Conservation (phyloP, 2,888 invertebrate species). For the Megaustenia siamemsis region DNA sequence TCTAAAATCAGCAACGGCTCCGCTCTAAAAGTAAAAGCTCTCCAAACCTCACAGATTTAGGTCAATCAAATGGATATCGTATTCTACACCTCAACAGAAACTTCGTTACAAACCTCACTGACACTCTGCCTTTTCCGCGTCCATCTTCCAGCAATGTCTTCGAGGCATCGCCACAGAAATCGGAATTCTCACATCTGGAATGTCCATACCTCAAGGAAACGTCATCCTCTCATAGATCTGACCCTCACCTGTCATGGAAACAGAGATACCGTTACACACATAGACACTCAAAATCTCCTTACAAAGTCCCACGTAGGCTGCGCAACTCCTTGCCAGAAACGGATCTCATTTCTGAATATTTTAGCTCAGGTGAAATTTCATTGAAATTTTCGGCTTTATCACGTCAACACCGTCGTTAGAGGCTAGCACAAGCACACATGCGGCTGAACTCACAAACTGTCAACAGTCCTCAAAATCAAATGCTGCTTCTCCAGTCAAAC, state of each 20-base stretch:
- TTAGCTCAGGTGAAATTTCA: conserved; percentile 19
- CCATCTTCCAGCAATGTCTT: not conserved
- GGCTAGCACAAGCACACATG: not conserved
- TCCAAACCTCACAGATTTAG: conserved; percentile 45
- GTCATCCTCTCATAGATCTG: conserved; percentile 1
- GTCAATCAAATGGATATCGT: conserved; percentile 31
- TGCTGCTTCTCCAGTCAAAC: conserved; percentile 45
- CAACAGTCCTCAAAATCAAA: conserved; percentile 39
- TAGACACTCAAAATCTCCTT: conserved; percentile 66
- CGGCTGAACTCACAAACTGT: not conserved
- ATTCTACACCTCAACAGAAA: conserved; percentile 40
- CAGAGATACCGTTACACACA: conserved; percentile 56
- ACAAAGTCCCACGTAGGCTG: conserved; percentile 74
- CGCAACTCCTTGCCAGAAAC: conserved; percentile 68
- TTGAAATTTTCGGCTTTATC: not conserved
- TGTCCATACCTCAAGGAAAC: conserved; percentile 13
- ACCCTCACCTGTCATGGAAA: conserved; percentile 58
- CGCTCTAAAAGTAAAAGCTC: conserved; percentile 65
- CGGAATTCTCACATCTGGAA: not conserved
- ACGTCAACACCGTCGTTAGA: not conserved
- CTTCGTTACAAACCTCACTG: conserved; percentile 38
- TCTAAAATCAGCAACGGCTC: conserved; percentile 52
- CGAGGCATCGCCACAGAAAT: conserved; percentile 7
- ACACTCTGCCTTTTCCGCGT: not conserved
- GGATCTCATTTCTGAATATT: conserved; percentile 58